Percentiles rank a stretch among this genome's conserved stretches.
Conservation (phyloP, 37 sponge, comb jelly and placozoan species). For the Beroe forskalii region DNA sequence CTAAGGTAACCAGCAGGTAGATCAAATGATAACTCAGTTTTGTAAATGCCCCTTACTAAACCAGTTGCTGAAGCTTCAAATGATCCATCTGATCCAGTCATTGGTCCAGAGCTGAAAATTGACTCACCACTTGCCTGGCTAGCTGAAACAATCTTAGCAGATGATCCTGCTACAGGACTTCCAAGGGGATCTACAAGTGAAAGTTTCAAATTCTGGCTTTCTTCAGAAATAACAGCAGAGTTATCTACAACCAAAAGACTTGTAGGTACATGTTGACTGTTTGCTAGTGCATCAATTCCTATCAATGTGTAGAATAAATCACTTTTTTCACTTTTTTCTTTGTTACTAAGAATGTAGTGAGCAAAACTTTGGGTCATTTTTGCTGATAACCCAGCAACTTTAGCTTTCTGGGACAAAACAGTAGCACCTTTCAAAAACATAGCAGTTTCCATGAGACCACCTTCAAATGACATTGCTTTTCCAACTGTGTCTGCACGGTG, state of each 20-base stretch:
- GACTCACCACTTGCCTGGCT: not conserved
- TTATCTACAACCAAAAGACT: not conserved
- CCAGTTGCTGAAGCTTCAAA: not conserved
- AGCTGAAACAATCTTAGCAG: not conserved
- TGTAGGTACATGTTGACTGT: not conserved
- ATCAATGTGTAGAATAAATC: conserved; percentile 21
- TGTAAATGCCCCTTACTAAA: not conserved
- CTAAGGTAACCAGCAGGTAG: not conserved
- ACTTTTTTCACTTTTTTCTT: not conserved
- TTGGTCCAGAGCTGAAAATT: conserved; percentile 4
- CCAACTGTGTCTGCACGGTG: conserved; percentile 49
- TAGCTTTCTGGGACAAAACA: conserved; percentile 41
- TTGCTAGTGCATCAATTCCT: conserved; percentile 16
- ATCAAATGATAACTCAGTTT: not conserved
- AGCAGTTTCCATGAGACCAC: conserved; percentile 22
- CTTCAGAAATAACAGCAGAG: conserved; percentile 28
- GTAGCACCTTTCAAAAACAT: conserved; percentile 18
- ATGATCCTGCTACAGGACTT: not conserved
- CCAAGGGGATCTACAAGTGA: conserved; percentile 5
- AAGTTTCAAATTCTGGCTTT: not conserved
- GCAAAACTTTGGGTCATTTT: not conserved
- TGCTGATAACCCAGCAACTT: not conserved
- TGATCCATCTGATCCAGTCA: not conserved
- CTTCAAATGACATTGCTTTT: conserved; percentile 30
- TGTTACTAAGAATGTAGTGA: conserved; percentile 28